Conservation (phyloP, 2,888 invertebrate species). For the Nasonia oneida region DNA sequence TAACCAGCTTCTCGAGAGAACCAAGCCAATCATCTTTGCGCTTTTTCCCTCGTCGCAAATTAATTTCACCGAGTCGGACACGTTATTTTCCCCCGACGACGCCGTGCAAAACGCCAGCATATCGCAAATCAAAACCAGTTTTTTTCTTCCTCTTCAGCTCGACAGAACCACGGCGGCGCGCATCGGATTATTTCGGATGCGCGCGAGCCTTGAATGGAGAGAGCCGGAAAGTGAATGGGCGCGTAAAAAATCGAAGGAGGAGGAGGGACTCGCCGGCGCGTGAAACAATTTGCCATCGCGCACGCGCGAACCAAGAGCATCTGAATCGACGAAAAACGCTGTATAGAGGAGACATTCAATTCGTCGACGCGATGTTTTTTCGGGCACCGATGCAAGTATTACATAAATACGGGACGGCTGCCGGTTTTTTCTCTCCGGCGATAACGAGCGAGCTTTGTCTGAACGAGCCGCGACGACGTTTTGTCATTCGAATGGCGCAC, state of each 20-base stretch:
- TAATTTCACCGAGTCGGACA: neutral
- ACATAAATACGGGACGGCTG: neutral
- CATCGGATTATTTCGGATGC: constrained; percentile 35
- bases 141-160: neutral
- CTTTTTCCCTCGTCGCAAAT: neutral
- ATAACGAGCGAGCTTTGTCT: constrained; percentile 15
- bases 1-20: neutral
- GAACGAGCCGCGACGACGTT: neutral
- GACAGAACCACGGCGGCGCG: neutral
- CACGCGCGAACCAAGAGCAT: neutral
- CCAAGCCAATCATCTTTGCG: constrained; percentile 26
- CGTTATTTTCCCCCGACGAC: too few species aligned
- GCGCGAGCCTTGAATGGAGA: constrained; percentile 48
- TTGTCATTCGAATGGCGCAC: neutral
- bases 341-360: neutral
- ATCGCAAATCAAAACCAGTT: neutral
- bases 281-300: constrained; percentile 47
- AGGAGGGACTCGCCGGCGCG: constrained; percentile 21
- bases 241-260: constrained; percentile 8
- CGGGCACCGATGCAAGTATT: neutral
- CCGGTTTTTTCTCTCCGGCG: too few species aligned
- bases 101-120: neutral
- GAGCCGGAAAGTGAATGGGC: constrained; percentile 54
- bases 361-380: neutral
- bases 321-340: constrained; percentile 20